Evolutionary conservation across 1,140 invertebrate species (phyloP).

Genomic region (Ditylenchus dipsaci): DNA sequence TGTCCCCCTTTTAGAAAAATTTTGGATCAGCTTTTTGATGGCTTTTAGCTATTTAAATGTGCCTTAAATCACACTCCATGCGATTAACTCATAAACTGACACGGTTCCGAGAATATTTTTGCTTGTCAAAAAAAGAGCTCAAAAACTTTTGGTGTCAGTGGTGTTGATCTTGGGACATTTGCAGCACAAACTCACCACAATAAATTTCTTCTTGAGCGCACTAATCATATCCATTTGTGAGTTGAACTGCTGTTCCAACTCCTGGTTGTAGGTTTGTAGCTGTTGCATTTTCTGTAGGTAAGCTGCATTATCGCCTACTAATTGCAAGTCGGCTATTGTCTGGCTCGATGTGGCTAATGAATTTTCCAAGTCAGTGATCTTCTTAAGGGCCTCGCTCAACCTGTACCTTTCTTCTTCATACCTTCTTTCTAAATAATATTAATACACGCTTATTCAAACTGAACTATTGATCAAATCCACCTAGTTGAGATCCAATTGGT

Average conservation of each 20-base stretch:
- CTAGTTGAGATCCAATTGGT: slow-evolving; percentile 18
- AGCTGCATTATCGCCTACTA: slow-evolving; percentile 13
- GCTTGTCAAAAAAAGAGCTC: too few species aligned
- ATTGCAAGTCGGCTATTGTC: slow-evolving; percentile 22
- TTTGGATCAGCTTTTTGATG: too few species aligned
- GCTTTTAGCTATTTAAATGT: slow-evolving; percentile 9
- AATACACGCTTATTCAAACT: slow-evolving; percentile 12
- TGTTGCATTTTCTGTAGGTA: slow-evolving; percentile 25
- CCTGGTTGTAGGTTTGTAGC: slow-evolving; percentile 44
- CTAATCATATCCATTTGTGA: slow-evolving; percentile 51
- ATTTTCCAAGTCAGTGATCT: neutral
- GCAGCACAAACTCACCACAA: slow-evolving; percentile 22
- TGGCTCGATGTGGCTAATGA: slow-evolving; percentile 22
- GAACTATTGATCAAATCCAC: neutral
- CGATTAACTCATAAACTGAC: too few species aligned
- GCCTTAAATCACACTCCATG: slow-evolving; percentile 2
- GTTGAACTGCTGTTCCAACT: slow-evolving; percentile 50
- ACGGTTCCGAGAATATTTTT: too few species aligned
- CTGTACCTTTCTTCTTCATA: slow-evolving; percentile 44
- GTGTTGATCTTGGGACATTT: neutral
- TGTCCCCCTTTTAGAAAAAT: too few species aligned
- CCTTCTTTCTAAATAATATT: slow-evolving; percentile 35
- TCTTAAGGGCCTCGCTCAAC: slow-evolving; percentile 10
- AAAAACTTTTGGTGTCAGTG: too few species aligned
- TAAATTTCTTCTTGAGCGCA: slow-evolving; percentile 46